Conservation (phyloP, 2,113 vertebrate genomes). For the Sturnira hondurensis region DNA sequence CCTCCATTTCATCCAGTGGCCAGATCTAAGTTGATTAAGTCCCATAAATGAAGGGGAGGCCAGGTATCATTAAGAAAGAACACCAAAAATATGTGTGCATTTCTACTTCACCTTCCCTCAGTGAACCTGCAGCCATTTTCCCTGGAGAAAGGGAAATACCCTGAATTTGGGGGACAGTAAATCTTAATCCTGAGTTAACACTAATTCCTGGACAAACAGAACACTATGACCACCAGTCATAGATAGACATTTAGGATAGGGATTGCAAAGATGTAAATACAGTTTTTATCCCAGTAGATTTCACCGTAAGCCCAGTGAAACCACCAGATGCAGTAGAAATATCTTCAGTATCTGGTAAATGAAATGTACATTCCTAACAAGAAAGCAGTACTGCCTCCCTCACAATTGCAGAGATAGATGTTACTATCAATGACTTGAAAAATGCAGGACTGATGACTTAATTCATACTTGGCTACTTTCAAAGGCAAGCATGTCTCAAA, state of each 20-base stretch:
- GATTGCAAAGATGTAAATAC: neutral
- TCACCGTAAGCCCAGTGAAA: neutral
- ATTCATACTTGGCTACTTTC: constrained; percentile 8
- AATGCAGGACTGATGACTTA: neutral
- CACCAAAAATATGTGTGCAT: neutral
- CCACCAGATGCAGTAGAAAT: neutral
- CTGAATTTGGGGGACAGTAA: neutral
- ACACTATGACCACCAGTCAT: neutral
- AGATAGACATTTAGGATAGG: neutral
- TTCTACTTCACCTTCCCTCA: neutral
- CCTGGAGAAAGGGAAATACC: neutral
- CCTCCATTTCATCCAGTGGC: neutral
- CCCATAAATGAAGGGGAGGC: neutral
- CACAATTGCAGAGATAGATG: neutral
- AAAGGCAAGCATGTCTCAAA: constrained; percentile 1
- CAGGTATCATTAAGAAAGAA: neutral
- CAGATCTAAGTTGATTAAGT: neutral
- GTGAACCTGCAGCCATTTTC: neutral
- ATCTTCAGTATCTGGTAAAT: neutral
- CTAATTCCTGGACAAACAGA: neutral
- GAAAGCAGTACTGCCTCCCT: neutral
- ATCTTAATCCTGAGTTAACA: neutral
- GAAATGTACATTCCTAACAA: neutral
- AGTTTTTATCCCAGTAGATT: neutral
- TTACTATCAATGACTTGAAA: neutral